Evolutionary conservation across 2,113 vertebrate species (phyloP), one percentile per base, ranked within the genome.

Genomic region (Tiliqua scincoides): DNA sequence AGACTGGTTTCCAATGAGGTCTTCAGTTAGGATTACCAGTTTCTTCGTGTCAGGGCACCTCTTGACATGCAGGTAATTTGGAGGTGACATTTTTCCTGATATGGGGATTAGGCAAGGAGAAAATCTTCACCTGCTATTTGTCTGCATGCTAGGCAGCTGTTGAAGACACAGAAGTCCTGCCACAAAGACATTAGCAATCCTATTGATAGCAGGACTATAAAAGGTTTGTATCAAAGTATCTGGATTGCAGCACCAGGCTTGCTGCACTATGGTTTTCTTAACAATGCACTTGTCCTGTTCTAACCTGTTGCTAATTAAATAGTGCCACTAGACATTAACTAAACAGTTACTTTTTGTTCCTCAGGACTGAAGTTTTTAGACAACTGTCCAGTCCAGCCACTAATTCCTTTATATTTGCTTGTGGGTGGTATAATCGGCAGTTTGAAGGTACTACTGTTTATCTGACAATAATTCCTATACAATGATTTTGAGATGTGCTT

Each of bases 301-400:
- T 71, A 82, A 4, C 78, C 83, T 32, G 75, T 17, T 68, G 23
- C 83, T 88, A 23, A 85, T 59, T 54, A 89, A 77, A 12, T 61
- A 81, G 52, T 40, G 37, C 21, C 3, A 84, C 3, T 54, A 78
- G 79, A 74, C 59, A 61, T 73, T 81, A 35, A 35, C 83, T 59
- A 87, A 94, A 91, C 78, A 86, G 79, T 88, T 67, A 1, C n/a
- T 76, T 88, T 91, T 91, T 89, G n/a, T 40, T 63, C 0, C 88
- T 84, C 67, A 96, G 95, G 96, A 92, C 95, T 96, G 93, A 96
- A 95, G 94, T 93, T 95, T 90, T 84, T 96, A 91, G 94, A 97
- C 62, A 92, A 94, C 78, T 95, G 94, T 75, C 96, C 96, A 63
- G 92, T 94, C 75, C 93, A 96, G 82, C 96, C 95, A 83, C 91